phyloP scores from a whole-genome alignment of 2,888 invertebrate species.

The Rhodophaea formosa region DNA sequence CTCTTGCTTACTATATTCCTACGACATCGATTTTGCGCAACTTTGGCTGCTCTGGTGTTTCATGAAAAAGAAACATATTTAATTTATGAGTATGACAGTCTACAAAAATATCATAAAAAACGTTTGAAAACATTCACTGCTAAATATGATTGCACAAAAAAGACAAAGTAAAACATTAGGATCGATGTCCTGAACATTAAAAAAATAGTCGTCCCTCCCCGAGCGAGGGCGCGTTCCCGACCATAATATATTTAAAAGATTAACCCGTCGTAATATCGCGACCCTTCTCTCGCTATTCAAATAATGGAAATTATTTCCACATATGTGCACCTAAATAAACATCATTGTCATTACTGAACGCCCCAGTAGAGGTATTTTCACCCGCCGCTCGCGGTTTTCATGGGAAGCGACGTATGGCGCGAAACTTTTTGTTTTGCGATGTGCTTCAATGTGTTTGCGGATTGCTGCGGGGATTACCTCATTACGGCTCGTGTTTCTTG shows the following conservation, averaged over 20 bases:
- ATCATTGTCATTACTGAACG: constrained; percentile 76
- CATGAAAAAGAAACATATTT: too few relatives aligned
- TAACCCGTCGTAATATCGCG: constrained; percentile 77
- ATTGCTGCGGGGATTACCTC: constrained; percentile 22
- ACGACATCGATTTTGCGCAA: too few relatives aligned
- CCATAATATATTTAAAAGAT: constrained; percentile 82
- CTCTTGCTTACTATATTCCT: too few relatives aligned
- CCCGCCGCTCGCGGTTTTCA: constrained; percentile 58
- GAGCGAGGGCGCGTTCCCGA: constrained; percentile 66
- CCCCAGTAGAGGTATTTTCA: constrained; percentile 68
- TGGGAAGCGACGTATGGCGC: constrained; percentile 47
- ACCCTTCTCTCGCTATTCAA: constrained; percentile 75
- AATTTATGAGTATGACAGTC: too few relatives aligned
- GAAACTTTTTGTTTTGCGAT: constrained; percentile 34
- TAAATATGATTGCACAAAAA: background rate
- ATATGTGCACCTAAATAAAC: constrained; percentile 80
- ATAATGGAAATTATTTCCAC: constrained; percentile 80
- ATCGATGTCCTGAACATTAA: constrained; percentile 72
- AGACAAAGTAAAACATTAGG: constrained; percentile 48
- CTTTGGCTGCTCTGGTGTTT: too few relatives aligned
- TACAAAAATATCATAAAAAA: too few relatives aligned
- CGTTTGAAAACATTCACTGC: too few relatives aligned
- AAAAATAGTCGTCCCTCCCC: constrained; percentile 57
- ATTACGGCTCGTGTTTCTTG: constrained; percentile 2
- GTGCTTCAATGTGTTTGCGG: constrained; percentile 24